These are phyloP conservation scores for Phasianus colchicus DNA, from an alignment of 2,113 vertebrate species.

Conservation along the genomic window DNA sequence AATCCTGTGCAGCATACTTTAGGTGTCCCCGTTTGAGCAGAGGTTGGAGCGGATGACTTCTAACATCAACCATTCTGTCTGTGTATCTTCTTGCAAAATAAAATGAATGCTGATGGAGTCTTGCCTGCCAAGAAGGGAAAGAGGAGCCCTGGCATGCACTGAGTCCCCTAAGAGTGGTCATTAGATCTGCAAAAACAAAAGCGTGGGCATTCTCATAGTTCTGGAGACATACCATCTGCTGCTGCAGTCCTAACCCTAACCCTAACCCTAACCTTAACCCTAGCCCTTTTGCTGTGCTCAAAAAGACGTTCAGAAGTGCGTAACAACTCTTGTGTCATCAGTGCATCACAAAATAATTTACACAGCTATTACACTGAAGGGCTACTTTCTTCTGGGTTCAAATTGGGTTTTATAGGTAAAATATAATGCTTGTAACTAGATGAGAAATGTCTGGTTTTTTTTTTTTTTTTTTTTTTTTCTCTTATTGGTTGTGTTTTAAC, in stretches of 20 bases:
- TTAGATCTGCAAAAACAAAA: neutral
- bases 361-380: neutral
- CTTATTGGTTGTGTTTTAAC: constrained; percentile 36
- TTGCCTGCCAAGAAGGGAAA: neutral
- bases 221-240: neutral
- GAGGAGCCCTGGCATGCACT: neutral
- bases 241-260: neutral
- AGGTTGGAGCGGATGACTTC: neutral
- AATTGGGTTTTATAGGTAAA: constrained; percentile 29
- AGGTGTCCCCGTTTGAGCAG: neutral
- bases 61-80: neutral
- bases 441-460: neutral
- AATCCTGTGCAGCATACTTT: neutral
- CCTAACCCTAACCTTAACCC: no score
- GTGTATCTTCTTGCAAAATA: neutral
- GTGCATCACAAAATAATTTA: neutral
- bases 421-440: constrained; percentile 32
- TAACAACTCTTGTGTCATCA: neutral
- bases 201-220: neutral
- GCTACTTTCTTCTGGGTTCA: neutral
- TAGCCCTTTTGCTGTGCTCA: neutral
- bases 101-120: neutral
- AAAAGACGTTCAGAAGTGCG: neutral
- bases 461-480: constrained; percentile 23
- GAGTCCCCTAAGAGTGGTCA: neutral